Percentiles rank a stretch among this genome's conserved stretches.
Conservation (phyloP, 2,888 invertebrate genomes). For the Spodoptera littoralis region DNA sequence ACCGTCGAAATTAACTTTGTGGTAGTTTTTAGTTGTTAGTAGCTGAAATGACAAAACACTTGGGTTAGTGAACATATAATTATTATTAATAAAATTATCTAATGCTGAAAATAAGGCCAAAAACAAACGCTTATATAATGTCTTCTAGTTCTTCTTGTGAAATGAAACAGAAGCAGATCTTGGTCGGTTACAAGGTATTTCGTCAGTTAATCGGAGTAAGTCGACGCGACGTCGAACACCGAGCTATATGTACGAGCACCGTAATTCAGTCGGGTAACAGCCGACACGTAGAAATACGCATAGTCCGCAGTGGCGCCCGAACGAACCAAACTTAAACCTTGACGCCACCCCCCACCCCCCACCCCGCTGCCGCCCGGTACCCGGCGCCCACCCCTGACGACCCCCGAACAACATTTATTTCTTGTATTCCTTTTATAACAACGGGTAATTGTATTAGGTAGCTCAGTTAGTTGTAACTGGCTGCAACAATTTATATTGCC, state of each 20-base stretch:
- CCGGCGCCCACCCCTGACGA: constrained; percentile 9
- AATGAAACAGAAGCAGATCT: constrained; percentile 17
- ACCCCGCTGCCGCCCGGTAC: constrained; percentile 38
- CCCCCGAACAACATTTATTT: constrained; percentile 69
- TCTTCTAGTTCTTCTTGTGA: constrained; percentile 1
- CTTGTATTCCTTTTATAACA: constrained; percentile 70
- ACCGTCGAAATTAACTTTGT: too few relatives aligned
- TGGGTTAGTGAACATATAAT: too few relatives aligned
- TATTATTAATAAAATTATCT: too few relatives aligned
- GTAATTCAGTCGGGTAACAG: constrained; percentile 65
- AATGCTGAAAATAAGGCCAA: too few relatives aligned
- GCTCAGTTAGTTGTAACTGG: constrained; percentile 56
- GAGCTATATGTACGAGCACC: constrained; percentile 27
- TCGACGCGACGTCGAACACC: constrained; percentile 28
- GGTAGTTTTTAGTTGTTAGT: too few relatives aligned
- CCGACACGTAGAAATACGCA: constrained; percentile 79
- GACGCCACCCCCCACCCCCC: constrained; percentile 59
- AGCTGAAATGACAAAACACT: too few relatives aligned
- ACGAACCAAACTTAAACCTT: constrained; percentile 73
- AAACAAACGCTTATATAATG: too few relatives aligned
- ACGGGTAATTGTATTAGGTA: constrained; percentile 61
- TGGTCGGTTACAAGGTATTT: constrained; percentile 42
- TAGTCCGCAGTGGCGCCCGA: constrained; percentile 81
- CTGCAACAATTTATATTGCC: constrained; percentile 42
- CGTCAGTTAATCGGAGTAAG: constrained; percentile 32